Conservation (phyloP, 2,888 invertebrate genomes). For the Orthonevra nobilis region DNA sequence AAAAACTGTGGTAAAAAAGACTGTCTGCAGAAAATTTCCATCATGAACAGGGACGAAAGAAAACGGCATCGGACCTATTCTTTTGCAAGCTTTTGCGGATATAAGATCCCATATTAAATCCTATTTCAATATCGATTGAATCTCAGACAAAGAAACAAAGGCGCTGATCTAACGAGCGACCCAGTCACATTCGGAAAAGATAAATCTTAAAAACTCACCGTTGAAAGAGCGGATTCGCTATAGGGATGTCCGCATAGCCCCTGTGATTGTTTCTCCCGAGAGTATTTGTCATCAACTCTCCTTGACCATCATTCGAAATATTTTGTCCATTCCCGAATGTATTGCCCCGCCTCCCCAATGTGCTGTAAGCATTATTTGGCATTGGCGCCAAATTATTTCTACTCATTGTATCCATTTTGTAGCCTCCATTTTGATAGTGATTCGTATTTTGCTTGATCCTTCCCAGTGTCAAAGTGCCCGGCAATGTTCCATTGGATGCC, state of each 20-base stretch:
- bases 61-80: neutral
- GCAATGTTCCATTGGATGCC: constrained; percentile 75
- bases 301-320: constrained; percentile 73
- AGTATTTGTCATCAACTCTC: constrained; percentile 78
- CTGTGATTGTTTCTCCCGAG: constrained; percentile 77
- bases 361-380: constrained; percentile 79
- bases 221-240: constrained; percentile 84
- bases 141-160: too few species aligned
- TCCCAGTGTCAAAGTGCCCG: constrained; percentile 79
- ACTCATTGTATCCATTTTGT: constrained; percentile 77
- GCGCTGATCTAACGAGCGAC: too few species aligned
- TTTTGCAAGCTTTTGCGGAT: too few species aligned
- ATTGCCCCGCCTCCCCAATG: constrained; percentile 78
- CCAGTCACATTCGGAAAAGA: neutral
- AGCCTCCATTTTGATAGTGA: constrained; percentile 79
- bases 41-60: too few species aligned
- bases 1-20: too few species aligned
- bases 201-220: constrained; percentile 78
- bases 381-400: constrained; percentile 78
- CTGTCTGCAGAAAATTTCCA: too few species aligned
- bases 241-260: constrained; percentile 83
- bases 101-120: too few species aligned
- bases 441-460: constrained; percentile 79
- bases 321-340: constrained; percentile 77
- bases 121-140: too few species aligned